Evolutionary conservation across 2,888 invertebrate species (phyloP).

Genomic region (Noctua fimbriata): DNA sequence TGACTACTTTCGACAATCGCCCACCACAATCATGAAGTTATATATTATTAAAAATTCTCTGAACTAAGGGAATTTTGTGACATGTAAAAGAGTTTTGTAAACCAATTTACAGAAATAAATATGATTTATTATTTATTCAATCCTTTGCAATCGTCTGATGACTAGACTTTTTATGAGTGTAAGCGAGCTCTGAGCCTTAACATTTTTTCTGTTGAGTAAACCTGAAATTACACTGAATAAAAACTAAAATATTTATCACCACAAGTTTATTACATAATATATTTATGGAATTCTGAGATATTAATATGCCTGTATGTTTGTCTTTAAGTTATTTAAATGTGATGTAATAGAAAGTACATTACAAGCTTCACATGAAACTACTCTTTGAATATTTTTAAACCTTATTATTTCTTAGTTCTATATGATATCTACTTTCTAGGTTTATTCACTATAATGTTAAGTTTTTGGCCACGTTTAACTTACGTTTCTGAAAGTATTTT

Average conservation of each 20-base stretch:
- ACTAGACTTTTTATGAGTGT: neutral
- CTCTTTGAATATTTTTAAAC: neutral
- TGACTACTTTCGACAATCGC: neutral
- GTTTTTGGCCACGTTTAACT: conserved; percentile 26
- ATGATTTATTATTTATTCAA: no score
- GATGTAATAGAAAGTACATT: neutral
- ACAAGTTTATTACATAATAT: conserved; percentile 37
- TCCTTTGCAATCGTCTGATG: neutral
- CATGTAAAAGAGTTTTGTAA: no score
- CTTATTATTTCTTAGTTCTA: neutral
- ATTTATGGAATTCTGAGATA: neutral
- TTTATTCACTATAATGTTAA: conserved; percentile 27
- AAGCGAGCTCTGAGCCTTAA: neutral
- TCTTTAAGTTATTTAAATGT: neutral
- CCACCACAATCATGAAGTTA: neutral
- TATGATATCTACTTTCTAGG: neutral
- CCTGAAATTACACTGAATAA: conserved; percentile 1
- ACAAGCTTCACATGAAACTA: neutral
- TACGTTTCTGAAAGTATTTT: neutral
- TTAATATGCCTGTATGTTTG: neutral
- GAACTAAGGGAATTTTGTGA: neutral
- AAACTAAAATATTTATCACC: conserved; percentile 37
- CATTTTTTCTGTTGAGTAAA: neutral
- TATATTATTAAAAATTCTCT: neutral
- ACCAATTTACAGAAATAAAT: no score